Evolutionary conservation across 2,797 vertebrate genomes (phyloP), one percentile per base, ranked within the genome.

Genomic region (Platyrinchus mystaceus): DNA sequence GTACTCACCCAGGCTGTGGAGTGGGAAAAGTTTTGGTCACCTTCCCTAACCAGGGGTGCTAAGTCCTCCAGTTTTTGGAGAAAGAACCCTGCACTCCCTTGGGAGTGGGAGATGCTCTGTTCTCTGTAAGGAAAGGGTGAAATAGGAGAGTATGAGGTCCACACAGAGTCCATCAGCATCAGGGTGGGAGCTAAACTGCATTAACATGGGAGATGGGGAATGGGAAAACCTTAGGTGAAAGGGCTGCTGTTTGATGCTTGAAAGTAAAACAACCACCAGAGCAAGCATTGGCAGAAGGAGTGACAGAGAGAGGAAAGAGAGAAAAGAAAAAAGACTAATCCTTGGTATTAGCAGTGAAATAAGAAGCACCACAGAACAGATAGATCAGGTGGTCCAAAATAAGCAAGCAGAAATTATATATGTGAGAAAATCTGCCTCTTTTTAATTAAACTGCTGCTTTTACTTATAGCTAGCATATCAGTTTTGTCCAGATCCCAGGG

Each of bases 1-100:
- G 19, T 30, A 30, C 39, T 71, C 44, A 24, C 12, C 16, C 1
- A 0, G 37, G 16, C 44, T 0, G 1, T 12, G 36, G n/a, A 20
- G 4, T 47, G 46, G 69, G 49, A 89, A 89, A 84, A 21, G 10
- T 32, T 89, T 23, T 12, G 23, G 20, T 16, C 18, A 49, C 7
- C 9, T 26, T 44, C 24, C 19, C 34, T 8, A 20, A 34, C 3
- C 26, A n/a, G 44, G 9, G 4, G 13, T 59, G 23, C 52, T 70
- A 41, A 8, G 20, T 37, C 47, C 16, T 53, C 6, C 24, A 11
- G 18, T 5, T 70, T 50, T 28, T 67, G 58, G 66, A 68, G 27
- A 17, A 73, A 68, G 71, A 56, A 12, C 34, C 34, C 47, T 67
- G 47, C 7, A 2, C 6, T 44, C 34, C n/a, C 20, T 44, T 37